These are phyloP conservation scores for Beris chalybata DNA, from an alignment of 2,888 invertebrate genomes.

Conservation along the genomic window DNA sequence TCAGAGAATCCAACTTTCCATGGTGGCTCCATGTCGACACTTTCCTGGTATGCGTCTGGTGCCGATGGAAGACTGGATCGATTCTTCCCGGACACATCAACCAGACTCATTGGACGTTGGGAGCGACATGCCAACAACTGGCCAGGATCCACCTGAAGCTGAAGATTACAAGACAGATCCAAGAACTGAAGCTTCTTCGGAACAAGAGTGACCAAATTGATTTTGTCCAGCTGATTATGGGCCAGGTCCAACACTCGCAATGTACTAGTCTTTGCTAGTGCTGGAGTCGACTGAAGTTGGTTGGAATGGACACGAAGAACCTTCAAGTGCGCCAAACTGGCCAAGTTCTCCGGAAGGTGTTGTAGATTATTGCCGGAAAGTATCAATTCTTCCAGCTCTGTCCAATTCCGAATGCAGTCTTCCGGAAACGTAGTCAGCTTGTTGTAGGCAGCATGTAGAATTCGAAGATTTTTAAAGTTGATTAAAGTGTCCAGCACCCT, in stretches of 20 bases:
- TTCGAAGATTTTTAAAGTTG: constrained; percentile 66
- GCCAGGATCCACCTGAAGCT: constrained; percentile 79
- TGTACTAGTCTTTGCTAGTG: constrained; percentile 72
- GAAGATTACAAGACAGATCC: constrained; percentile 81
- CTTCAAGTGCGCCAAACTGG: constrained; percentile 69
- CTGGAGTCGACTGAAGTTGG: constrained; percentile 72
- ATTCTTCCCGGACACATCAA: constrained; percentile 83
- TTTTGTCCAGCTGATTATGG: constrained; percentile 79
- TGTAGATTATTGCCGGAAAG: constrained; percentile 79
- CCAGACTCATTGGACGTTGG: constrained; percentile 77
- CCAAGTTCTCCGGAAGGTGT: constrained; percentile 74
- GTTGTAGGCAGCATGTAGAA: constrained; percentile 78
- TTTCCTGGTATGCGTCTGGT: constrained; percentile 58
- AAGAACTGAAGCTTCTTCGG: constrained; percentile 82
- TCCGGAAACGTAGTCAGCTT: constrained; percentile 73
- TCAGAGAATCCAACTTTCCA: constrained; percentile 87
- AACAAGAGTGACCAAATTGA: constrained; percentile 74
- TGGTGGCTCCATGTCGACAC: constrained; percentile 65
- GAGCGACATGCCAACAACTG: constrained; percentile 79
- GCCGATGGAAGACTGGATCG: constrained; percentile 66
- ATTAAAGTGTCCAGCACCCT: constrained; percentile 68
- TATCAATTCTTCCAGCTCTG: constrained; percentile 78
- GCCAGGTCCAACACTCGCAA: constrained; percentile 81
- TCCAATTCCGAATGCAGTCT: constrained; percentile 74
- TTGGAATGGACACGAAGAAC: constrained; percentile 83